Conservation (phyloP, 2,797 vertebrate species). For the Vespertilio murinus region DNA sequence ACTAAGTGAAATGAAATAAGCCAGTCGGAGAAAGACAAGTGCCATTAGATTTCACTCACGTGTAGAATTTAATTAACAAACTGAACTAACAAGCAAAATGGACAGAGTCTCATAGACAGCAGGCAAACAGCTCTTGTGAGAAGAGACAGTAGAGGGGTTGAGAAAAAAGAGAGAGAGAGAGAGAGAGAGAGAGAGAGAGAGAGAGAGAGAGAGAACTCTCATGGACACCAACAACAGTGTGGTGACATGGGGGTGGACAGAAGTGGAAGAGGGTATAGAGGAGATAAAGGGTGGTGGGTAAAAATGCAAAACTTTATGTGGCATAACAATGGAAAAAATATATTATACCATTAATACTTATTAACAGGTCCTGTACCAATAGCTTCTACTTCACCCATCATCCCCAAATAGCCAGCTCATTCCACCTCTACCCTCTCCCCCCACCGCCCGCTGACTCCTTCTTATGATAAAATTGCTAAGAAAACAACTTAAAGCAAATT, state of each 20-base stretch:
- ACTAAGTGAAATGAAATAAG: background rate
- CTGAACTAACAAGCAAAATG: background rate
- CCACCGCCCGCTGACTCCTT: constrained; percentile 40
- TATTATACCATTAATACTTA: background rate
- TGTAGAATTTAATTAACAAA: background rate
- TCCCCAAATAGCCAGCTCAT: constrained; percentile 65
- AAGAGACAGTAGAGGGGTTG: background rate
- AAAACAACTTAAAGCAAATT: constrained; percentile 65
- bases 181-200: background rate
- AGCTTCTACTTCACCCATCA: background rate
- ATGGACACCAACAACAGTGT: background rate
- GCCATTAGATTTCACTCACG: background rate
- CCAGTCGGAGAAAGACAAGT: background rate
- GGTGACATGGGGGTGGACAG: too few species aligned
- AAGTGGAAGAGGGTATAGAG: background rate
- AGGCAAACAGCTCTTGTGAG: background rate
- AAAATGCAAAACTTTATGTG: background rate
- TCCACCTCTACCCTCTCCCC: accelerated
- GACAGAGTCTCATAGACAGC: background rate
- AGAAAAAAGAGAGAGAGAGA: background rate
- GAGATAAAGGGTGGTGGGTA: background rate
- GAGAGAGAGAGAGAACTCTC: background rate
- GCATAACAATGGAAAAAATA: background rate
- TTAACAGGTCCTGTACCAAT: background rate
- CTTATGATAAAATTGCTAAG: constrained; percentile 65